A percentile compares a stretch with the other conserved stretches of the same genome.
phyloP scores from a whole-genome alignment of 2,113 vertebrate genomes.

The Etheostoma spectabile region DNA sequence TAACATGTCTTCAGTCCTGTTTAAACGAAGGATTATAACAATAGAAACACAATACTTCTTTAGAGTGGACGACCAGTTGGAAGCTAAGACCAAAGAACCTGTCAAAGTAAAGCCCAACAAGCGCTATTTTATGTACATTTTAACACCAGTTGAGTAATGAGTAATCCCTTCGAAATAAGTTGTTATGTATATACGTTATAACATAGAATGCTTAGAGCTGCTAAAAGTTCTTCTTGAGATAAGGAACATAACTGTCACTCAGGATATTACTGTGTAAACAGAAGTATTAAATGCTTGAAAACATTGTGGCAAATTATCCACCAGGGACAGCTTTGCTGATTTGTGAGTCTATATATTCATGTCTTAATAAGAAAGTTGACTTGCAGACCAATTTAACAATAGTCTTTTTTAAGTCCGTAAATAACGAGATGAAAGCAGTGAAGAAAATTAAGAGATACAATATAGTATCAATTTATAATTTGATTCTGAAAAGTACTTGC shows the following conservation, averaged over 20 bases:
- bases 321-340: background rate
- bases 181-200: no score
- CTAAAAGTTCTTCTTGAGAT: background rate
- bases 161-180: background rate
- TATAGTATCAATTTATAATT: conserved; percentile 49
- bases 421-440: background rate
- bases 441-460: background rate
- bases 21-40: background rate
- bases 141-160: background rate
- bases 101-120: background rate
- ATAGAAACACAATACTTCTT: background rate
- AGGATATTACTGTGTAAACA: background rate
- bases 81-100: background rate
- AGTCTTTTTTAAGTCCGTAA: background rate
- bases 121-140: background rate
- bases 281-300: conserved; percentile 10
- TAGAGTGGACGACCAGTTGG: background rate
- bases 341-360: background rate
- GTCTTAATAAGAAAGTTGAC: background rate
- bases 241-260: background rate
- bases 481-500: conserved; percentile 66
- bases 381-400: background rate
- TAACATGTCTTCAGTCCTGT: background rate
- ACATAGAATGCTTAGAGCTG: background rate
- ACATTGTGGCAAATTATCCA: background rate